A percentile compares a stretch with the other conserved stretches of the same genome.
These are phyloP conservation scores for Drosophila takahashii DNA, from an alignment of 1,140 invertebrate genomes.

Conservation along the genomic window DNA sequence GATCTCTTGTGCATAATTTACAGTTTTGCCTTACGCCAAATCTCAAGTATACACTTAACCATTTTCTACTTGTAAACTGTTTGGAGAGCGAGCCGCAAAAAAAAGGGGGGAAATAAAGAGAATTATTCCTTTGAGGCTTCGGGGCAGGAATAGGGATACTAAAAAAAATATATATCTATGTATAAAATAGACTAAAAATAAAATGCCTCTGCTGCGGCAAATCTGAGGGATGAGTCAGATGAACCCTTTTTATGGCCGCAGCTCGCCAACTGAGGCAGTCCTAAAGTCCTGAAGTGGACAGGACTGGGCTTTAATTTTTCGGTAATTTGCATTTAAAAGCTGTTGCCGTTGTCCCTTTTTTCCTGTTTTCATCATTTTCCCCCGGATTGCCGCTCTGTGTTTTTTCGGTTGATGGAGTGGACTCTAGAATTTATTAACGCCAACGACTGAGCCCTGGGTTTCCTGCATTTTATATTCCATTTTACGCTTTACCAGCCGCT, in stretches of 20 bases:
- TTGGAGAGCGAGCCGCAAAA: constrained; percentile 64
- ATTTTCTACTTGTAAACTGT: constrained; percentile 80
- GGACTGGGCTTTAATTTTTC: constrained; percentile 70
- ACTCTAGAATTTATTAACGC: constrained; percentile 77
- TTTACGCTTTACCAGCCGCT: constrained; percentile 70
- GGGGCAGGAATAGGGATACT: constrained; percentile 27
- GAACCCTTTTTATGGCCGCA: constrained; percentile 60
- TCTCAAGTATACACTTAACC: constrained; percentile 81
- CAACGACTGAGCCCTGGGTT: constrained; percentile 21
- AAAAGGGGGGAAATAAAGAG: constrained; percentile 49
- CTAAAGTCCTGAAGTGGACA: constrained; percentile 34
- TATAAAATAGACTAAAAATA: constrained; percentile 50
- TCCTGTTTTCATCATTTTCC: background rate
- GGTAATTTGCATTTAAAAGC: constrained; percentile 81
- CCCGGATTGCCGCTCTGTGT: background rate
- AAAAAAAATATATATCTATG: constrained; percentile 44
- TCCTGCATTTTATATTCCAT: constrained; percentile 74
- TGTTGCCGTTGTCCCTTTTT: constrained; percentile 45
- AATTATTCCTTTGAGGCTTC: constrained; percentile 74
- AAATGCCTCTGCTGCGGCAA: constrained; percentile 71
- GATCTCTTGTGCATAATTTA: constrained; percentile 83
- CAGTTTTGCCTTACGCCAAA: constrained; percentile 76
- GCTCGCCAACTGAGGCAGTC: constrained; percentile 34
- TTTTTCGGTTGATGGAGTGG: constrained; percentile 65
- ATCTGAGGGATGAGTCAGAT: constrained; percentile 58